These are phyloP conservation scores for Hemicentrotus pulcherrimus DNA, from an alignment of 35 echinoderm and acorn worm genomes.

Conservation along the genomic window DNA sequence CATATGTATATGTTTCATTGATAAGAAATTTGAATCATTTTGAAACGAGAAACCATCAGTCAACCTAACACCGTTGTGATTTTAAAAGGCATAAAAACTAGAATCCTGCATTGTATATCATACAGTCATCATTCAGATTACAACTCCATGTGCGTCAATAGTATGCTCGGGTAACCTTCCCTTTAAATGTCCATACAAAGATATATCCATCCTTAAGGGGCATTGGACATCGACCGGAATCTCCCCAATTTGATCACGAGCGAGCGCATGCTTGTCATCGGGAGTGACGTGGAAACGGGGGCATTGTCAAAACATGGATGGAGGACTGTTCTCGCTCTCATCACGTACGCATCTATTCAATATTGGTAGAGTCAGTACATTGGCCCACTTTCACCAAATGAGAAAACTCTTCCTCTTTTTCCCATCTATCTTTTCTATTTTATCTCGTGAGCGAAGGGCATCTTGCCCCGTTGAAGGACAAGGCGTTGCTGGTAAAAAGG, in stretches of 20 bases:
- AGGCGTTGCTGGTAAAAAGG: background rate
- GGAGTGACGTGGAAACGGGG: background rate
- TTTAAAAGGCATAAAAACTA: background rate
- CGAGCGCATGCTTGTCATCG: background rate
- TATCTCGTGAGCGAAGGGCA: background rate
- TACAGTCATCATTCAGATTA: too few relatives aligned
- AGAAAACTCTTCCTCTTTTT: background rate
- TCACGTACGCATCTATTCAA: background rate
- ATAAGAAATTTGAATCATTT: too few relatives aligned
- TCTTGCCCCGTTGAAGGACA: background rate
- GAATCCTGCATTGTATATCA: background rate
- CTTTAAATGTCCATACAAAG: background rate
- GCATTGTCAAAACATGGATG: background rate
- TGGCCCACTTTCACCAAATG: conserved; percentile 9
- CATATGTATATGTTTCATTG: too few relatives aligned
- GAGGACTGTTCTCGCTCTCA: background rate
- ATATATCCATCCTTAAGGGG: background rate
- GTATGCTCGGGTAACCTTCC: background rate
- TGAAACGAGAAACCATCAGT: too few relatives aligned
- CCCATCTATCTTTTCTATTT: background rate
- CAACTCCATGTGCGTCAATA: background rate
- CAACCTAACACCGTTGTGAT: background rate
- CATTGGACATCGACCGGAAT: background rate
- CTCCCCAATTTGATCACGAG: background rate
- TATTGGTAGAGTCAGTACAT: background rate